Evolutionary conservation across 2,888 invertebrate species (phyloP).

Genomic region (Ceramica pisi): DNA sequence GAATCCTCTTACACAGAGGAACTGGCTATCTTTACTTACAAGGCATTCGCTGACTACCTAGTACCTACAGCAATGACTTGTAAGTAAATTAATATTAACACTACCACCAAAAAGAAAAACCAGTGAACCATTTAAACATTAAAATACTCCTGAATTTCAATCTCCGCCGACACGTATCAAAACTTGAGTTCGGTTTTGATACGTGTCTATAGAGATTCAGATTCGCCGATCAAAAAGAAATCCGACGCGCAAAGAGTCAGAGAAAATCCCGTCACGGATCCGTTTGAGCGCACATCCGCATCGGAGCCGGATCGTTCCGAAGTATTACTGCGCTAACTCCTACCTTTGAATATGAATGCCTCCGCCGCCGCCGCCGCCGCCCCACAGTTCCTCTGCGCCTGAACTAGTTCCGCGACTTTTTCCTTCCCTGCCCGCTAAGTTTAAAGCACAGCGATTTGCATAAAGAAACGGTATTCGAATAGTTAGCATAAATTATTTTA

Average conservation of each 20-base stretch:
- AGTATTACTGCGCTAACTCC: not conserved
- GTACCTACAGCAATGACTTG: too few relatives aligned
- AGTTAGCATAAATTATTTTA: conserved; percentile 29
- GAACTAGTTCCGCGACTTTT: conserved; percentile 12
- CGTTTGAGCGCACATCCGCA: not conserved
- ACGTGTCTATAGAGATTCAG: too few relatives aligned
- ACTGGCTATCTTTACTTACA: too few relatives aligned
- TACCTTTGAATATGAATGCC: conserved; percentile 48
- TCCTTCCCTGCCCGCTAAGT: conserved; percentile 13
- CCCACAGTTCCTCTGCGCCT: conserved; percentile 9
- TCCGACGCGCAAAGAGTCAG: not conserved
- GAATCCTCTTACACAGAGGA: too few relatives aligned
- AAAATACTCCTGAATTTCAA: not conserved
- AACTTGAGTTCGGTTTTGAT: too few relatives aligned
- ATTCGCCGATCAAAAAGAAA: conserved; percentile 1
- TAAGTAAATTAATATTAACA: too few relatives aligned
- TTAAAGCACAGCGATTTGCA: conserved; percentile 38
- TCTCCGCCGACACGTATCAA: not conserved
- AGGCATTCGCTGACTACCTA: too few relatives aligned
- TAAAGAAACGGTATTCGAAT: conserved; percentile 26
- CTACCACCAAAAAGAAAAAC: too few relatives aligned
- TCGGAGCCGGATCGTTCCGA: not conserved
- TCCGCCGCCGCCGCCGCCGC: conserved; percentile 13
- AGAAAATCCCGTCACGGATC: not conserved
- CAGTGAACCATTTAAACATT: not conserved